Evolutionary conservation across 2,888 invertebrate species (phyloP).

Genomic region (Pterobdella sp.): DNA sequence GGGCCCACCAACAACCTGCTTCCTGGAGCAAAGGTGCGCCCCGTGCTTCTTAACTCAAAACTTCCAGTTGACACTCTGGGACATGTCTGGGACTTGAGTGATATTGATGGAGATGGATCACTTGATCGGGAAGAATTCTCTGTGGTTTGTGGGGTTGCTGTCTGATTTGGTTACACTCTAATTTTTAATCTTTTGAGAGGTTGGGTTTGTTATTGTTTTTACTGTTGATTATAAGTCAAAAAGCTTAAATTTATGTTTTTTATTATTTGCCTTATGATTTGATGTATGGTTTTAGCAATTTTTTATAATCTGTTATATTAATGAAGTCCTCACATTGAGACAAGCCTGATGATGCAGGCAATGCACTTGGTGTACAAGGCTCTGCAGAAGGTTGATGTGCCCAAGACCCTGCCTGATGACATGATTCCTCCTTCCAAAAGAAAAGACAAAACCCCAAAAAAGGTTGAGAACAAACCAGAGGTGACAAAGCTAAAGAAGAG

Average conservation of each 20-base stretch:
- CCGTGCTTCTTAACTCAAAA: slow-evolving; percentile 80
- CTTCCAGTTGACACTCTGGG: slow-evolving; percentile 80
- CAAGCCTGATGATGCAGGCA: too few relatives aligned
- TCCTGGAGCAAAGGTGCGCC: slow-evolving; percentile 76
- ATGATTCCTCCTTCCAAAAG: slow-evolving; percentile 60
- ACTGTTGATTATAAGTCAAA: too few relatives aligned
- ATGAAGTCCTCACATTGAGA: too few relatives aligned
- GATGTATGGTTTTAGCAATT: too few relatives aligned
- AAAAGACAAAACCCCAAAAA: slow-evolving; percentile 31
- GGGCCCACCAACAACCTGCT: slow-evolving; percentile 80
- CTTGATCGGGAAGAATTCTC: slow-evolving; percentile 90
- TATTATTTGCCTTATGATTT: too few relatives aligned
- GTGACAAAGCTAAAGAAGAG: background rate
- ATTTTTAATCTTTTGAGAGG: too few relatives aligned
- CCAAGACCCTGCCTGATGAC: slow-evolving; percentile 73
- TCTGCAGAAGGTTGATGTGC: slow-evolving; percentile 77
- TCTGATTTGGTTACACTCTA: too few relatives aligned
- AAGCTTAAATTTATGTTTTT: too few relatives aligned
- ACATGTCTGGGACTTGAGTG: slow-evolving; percentile 94
- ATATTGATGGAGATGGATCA: slow-evolving; percentile 94
- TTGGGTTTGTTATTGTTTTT: too few relatives aligned
- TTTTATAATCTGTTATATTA: too few relatives aligned
- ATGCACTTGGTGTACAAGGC: slow-evolving; percentile 96
- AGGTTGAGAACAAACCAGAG: background rate
- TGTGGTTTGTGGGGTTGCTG: slow-evolving; percentile 64